Conservation (phyloP, 2,888 invertebrate genomes). For the Archips xylosteana region DNA sequence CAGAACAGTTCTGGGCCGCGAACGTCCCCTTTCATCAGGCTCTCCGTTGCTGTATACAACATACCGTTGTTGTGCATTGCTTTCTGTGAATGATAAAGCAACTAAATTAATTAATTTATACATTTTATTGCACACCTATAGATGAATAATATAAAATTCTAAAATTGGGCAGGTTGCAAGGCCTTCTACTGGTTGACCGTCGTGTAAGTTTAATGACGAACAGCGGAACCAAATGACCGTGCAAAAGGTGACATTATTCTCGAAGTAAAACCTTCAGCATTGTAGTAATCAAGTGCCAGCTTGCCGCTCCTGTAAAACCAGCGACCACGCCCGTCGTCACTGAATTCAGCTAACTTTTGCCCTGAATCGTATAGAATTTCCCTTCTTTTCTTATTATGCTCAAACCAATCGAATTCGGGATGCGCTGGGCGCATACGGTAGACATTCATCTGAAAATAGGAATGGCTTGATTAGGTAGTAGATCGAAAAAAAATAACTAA, state of each 20-base stretch:
- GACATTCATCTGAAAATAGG: constrained; percentile 67
- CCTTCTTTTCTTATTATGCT: constrained; percentile 70
- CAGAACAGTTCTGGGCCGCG: constrained; percentile 68
- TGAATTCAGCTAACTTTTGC: constrained; percentile 72
- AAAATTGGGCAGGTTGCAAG: no score
- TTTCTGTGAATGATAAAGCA: constrained; percentile 55
- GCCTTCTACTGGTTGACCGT: no score
- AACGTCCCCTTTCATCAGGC: constrained; percentile 68
- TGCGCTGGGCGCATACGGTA: constrained; percentile 78
- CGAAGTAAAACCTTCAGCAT: constrained; percentile 69
- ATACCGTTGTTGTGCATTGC: constrained; percentile 72
- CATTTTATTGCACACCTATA: no score
- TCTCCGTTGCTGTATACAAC: constrained; percentile 76
- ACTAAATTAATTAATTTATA: not conserved
- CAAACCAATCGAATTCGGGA: constrained; percentile 79
- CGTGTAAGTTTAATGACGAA: no score
- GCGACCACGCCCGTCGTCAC: constrained; percentile 69
- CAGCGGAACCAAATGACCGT: no score
- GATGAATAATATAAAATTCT: no score
- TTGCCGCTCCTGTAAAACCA: constrained; percentile 74
- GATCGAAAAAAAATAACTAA: not conserved
- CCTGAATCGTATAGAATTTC: constrained; percentile 69
- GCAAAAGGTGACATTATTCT: not conserved
- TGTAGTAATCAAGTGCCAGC: constrained; percentile 75
- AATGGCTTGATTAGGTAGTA: no score